Base-by-base conservation (phyloP, 2,888 invertebrate genomes). In the Scotopteryx bipunctaria region DNA sequence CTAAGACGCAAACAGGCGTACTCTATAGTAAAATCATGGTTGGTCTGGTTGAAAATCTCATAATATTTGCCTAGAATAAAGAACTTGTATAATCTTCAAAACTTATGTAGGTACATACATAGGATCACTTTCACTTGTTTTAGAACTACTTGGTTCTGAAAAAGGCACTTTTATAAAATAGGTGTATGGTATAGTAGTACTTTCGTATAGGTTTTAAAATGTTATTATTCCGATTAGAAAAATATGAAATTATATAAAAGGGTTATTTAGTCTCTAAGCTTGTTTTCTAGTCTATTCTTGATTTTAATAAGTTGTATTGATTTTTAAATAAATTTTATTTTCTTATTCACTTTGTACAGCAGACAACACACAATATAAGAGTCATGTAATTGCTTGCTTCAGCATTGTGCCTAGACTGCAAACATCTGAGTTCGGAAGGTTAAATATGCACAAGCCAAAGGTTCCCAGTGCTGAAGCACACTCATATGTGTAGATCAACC, bases 191-290 rank as follows among this genome's bases (percentile, higher is more conserved):
- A 29, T 5, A n/a, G 32, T 14, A 32, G 15, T 31, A 31, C 14
- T 31, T 31, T 31, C 31, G 8, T 42, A 21, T 32, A 25, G 25
- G 14, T 16, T 38, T 5, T 16, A 9, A 16, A 36, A 31, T 42
- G 29, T 16, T 27, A 47, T 19, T 42, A 21, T 29, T 36, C 8
- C 15, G 27, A 44, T 36, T 16, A 9, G 2, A 44, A 40, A 50
- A 44, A 25, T 2, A 19, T 13, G 19, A 27, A 11, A 29, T 6
- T 11, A 15, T 16, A 36, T 9, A 41, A 45, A 60, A 54, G 53
- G 69, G 70, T 75, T 78, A 75, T 73, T 74, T 77, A 76, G 76
- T 77, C 5, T 65, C 56, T 80, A 75, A 76, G 73, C 61, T 70
- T 65, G 61, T 65, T 76, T 66, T 80, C 80, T 81, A 81, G 80